Evolutionary conservation across 2,888 invertebrate species (phyloP).

Genomic region (Gymnosoma rotundatum): DNA sequence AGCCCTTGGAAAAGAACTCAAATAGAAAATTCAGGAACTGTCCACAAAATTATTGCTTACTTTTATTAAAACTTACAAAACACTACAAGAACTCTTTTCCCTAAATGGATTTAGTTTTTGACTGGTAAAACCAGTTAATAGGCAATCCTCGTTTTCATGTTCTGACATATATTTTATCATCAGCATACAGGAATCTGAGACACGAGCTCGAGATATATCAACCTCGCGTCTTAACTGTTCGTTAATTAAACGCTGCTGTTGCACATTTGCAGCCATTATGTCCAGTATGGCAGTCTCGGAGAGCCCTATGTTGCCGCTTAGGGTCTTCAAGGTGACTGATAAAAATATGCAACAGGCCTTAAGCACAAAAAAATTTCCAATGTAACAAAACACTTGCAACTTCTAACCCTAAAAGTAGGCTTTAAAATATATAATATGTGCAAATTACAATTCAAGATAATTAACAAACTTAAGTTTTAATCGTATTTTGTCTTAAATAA

Average conservation of each 20-base stretch:
- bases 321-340: slow-evolving; percentile 61
- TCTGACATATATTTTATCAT: slow-evolving; percentile 95
- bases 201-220: slow-evolving; percentile 89
- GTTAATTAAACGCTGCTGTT: slow-evolving; percentile 94
- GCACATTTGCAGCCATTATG: slow-evolving; percentile 96
- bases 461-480: not conserved
- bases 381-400: slow-evolving; percentile 47
- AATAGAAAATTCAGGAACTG: slow-evolving; percentile 45
- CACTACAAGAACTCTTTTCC: slow-evolving; percentile 94
- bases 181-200: slow-evolving; percentile 93
- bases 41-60: not conserved
- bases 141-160: slow-evolving; percentile 95
- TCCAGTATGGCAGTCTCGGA: slow-evolving; percentile 94
- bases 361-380: slow-evolving; percentile 85
- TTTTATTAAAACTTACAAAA: slow-evolving; percentile 85
- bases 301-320: slow-evolving; percentile 80
- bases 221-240: slow-evolving; percentile 97
- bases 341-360: slow-evolving; percentile 50
- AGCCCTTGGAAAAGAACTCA: not conserved
- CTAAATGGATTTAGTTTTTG: slow-evolving; percentile 98
- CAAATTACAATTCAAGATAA: not conserved
- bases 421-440: not conserved
- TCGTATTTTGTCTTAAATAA: not conserved
- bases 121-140: slow-evolving; percentile 95
- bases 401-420: slow-evolving; percentile 21